Conservation (phyloP, 2,797 vertebrate genomes). For the Lepus oiostolus region DNA sequence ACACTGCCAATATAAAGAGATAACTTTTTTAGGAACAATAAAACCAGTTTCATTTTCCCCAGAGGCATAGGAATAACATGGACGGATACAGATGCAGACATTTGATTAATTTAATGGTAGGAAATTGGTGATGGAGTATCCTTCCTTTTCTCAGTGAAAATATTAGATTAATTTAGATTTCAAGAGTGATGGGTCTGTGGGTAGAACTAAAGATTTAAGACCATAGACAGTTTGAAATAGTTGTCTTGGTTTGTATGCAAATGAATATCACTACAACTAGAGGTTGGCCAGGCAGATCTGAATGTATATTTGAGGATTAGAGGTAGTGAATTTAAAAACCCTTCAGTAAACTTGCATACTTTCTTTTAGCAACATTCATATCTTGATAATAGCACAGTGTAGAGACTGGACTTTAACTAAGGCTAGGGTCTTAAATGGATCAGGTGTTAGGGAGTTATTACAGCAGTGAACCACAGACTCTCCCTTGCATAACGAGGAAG, state of each 20-base stretch:
- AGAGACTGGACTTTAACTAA: not conserved
- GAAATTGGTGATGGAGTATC: not conserved
- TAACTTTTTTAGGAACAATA: not conserved
- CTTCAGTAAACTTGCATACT: not conserved
- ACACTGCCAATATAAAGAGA: not conserved
- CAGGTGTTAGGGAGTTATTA: not conserved
- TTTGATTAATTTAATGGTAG: not conserved
- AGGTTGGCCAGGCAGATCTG: not conserved
- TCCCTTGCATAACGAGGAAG: not conserved
- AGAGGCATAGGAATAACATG: not conserved
- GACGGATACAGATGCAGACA: not conserved
- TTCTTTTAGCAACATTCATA: not conserved
- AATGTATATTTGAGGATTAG: constrained; percentile 32
- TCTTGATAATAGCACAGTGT: not conserved
- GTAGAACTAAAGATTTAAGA: not conserved
- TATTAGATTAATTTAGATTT: not conserved
- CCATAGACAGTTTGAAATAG: not conserved
- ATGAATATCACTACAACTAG: constrained; percentile 4
- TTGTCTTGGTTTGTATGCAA: constrained; percentile 1
- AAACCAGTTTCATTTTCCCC: not conserved
- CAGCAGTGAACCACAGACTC: not conserved
- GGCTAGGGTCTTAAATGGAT: not conserved
- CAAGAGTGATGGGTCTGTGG: not conserved
- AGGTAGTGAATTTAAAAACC: not conserved
- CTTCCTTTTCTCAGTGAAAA: not conserved